phyloP scores from a whole-genome alignment of 1,140 invertebrate species.

The Drosophila tropicalis region DNA sequence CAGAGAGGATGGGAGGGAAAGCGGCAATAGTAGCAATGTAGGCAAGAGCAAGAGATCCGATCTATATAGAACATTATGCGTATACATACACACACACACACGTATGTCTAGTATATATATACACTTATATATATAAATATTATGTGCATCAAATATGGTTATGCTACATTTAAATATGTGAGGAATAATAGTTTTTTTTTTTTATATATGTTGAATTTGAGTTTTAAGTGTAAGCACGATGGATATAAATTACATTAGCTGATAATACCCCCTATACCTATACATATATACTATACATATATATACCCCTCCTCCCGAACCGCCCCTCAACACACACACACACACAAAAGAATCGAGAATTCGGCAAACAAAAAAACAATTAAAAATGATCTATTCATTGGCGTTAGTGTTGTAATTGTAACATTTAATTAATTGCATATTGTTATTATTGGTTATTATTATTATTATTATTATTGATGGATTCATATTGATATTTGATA shows the following conservation, averaged over 20 bases:
- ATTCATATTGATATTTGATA: conserved; percentile 75
- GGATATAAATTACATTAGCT: conserved; percentile 71
- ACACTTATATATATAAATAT: conserved; percentile 17
- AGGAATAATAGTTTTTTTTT: conserved; percentile 5
- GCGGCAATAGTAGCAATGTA: conserved; percentile 72
- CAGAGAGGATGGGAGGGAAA: conserved; percentile 41
- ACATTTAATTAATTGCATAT: conserved; percentile 61
- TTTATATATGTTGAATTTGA: background rate
- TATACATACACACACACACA: conserved; percentile 6
- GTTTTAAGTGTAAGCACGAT: conserved; percentile 36
- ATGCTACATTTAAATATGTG: conserved; percentile 7
- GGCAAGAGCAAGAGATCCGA: conserved; percentile 16
- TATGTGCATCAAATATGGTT: conserved; percentile 8
- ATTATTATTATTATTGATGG: conserved; percentile 70
- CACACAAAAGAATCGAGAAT: conserved; percentile 34
- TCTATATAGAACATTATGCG: conserved; percentile 31
- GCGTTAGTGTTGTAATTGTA: conserved; percentile 79
- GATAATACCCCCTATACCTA: conserved; percentile 47
- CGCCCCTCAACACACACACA: conserved; percentile 6
- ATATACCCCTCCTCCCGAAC: conserved; percentile 25
- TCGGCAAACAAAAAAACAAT: conserved; percentile 38
- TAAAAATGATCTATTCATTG: conserved; percentile 74
- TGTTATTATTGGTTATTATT: conserved; percentile 69
- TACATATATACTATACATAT: conserved; percentile 35
- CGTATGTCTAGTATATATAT: conserved; percentile 15